Evolutionary conservation across 2,888 invertebrate genomes (phyloP).

Genomic region (Lasioglossum vierecki): DNA sequence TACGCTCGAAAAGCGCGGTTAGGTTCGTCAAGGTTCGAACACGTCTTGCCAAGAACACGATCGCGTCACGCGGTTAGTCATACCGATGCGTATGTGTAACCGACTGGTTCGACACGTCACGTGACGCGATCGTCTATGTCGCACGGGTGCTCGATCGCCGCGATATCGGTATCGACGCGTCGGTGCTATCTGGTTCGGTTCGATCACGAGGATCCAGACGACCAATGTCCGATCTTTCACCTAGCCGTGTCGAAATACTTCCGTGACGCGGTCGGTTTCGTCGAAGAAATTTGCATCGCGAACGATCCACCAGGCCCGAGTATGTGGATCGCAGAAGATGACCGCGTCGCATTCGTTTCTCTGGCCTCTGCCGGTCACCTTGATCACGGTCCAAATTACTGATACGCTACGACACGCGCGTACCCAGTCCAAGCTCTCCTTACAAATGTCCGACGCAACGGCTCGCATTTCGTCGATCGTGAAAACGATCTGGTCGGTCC

Average conservation of each 20-base stretch:
- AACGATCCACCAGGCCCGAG: neutral
- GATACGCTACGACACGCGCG: slow-evolving; percentile 21
- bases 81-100: neutral
- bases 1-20: neutral
- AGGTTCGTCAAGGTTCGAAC: slow-evolving; percentile 50
- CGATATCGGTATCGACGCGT: neutral
- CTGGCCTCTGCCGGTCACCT: slow-evolving; percentile 53
- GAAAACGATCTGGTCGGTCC: neutral
- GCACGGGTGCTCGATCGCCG: slow-evolving; percentile 1
- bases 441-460: neutral
- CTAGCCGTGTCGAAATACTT: neutral
- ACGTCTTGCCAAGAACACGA: slow-evolving; percentile 26
- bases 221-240: neutral
- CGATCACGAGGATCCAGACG: neutral
- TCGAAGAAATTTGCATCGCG: neutral
- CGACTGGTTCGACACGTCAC: slow-evolving; percentile 15
- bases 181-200: neutral
- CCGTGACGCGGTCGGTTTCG: neutral
- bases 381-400: slow-evolving; percentile 57
- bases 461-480: neutral
- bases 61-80: slow-evolving; percentile 18
- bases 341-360: slow-evolving; percentile 42
- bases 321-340: slow-evolving; percentile 24
- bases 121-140: slow-evolving; percentile 25
- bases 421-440: slow-evolving; percentile 6